These are phyloP conservation scores for Drosophila subquinaria DNA, from an alignment of 2,888 invertebrate genomes.

Conservation along the genomic window DNA sequence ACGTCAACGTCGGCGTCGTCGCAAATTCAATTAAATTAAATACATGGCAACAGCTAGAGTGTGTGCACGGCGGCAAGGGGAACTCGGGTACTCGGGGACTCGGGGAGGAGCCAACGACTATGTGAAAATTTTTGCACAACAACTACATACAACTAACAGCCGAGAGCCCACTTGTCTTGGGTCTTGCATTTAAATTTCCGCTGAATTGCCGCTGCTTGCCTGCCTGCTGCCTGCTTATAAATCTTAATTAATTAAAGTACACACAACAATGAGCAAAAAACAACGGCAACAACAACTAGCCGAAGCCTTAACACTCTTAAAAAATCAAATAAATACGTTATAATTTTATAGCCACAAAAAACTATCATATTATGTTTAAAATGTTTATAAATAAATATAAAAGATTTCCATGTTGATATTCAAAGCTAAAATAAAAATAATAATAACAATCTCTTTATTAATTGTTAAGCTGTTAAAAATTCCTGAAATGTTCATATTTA, in stretches of 20 bases:
- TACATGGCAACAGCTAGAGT: slow-evolving; percentile 69
- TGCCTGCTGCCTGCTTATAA: slow-evolving; percentile 66
- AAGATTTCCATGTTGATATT: no score
- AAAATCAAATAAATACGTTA: background rate
- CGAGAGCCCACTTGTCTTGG: slow-evolving; percentile 59
- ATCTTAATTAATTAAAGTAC: slow-evolving; percentile 81
- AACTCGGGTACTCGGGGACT: no score
- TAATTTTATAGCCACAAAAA: background rate
- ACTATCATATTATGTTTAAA: no score
- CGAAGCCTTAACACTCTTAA: background rate
- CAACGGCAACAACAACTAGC: background rate
- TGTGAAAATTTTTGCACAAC: slow-evolving; percentile 69
- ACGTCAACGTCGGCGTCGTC: slow-evolving; percentile 36
- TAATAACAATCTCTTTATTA: no score
- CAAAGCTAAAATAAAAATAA: no score
- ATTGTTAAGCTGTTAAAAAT: no score
- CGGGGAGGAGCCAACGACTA: slow-evolving; percentile 40
- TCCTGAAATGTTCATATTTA: no score
- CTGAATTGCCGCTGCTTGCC: slow-evolving; percentile 58
- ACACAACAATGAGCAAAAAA: slow-evolving; percentile 49
- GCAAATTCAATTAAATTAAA: slow-evolving; percentile 81
- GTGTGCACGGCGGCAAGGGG: slow-evolving; percentile 18
- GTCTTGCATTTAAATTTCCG: slow-evolving; percentile 78
- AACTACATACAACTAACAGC: slow-evolving; percentile 19
- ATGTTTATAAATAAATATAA: no score